Evolutionary conservation across 2,888 invertebrate genomes (phyloP), one percentile per base, ranked within the genome.

Genomic region (Unio delphinus): DNA sequence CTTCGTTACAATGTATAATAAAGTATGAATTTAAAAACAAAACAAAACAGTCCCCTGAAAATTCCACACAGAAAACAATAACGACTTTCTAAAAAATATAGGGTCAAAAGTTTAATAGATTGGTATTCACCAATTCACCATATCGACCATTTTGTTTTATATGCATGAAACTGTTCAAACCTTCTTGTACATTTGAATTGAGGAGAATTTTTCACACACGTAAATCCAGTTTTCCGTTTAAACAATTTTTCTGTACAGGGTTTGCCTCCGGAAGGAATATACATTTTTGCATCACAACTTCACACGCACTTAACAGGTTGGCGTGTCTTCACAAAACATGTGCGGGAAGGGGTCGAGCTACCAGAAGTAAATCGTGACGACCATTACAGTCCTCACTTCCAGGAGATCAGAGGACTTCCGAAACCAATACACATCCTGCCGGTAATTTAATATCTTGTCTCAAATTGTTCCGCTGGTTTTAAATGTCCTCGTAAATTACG

Each of bases 301-400:
- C 99, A 99, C 90, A 98, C 99, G 0, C 99, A 99, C 91, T 90
- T 98, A 83, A 95, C 96, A 0, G 99, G 99, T 0, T 92, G 77
- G 59, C 70, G 94, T 73, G 95, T 97, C 0, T 92, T 93, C 87
- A 99, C 98, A 0, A 93, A 95, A 61, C 98, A 98, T 88, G 92
- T 95, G 64, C 92, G 97, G 20, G 92, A 94, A 75, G 96, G 95
- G 2, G 91, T 93, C 20, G 97, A 98, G 89, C 90, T 98, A 62
- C 93, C 94, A 80, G 88, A 87, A 64, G 90, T 99, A 23, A 98
- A 99, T 90, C 92, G 94, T 74, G 99, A 99, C 90, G 93, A 95
- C 90, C 99, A 98, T 90, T 99, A 96, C 90, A 97, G 97, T 69
- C 95, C 98, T 1, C 98, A 99, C 91, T 99, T 97, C 91, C 99